Conservation (phyloP, 2,888 invertebrate genomes). For the Nemoura dubitans region DNA sequence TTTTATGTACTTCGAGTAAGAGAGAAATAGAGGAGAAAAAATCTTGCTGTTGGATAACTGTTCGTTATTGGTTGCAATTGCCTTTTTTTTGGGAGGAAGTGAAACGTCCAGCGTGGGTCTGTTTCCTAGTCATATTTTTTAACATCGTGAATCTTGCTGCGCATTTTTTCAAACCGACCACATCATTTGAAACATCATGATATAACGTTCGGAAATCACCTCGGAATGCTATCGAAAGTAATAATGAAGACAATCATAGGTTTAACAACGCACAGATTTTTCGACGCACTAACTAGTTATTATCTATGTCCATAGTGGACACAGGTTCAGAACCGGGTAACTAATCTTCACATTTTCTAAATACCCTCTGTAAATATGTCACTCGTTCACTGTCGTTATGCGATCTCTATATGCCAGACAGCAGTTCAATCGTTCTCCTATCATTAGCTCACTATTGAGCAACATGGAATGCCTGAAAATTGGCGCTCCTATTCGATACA, state of each 20-base stretch:
- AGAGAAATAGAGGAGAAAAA: not conserved
- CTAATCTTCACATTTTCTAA: too few relatives aligned
- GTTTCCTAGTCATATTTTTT: not conserved
- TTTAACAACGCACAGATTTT: too few relatives aligned
- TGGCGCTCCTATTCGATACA: not conserved
- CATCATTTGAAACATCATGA: not conserved
- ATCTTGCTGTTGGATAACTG: not conserved
- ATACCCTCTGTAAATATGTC: not conserved
- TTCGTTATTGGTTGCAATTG: not conserved
- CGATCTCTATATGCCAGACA: not conserved
- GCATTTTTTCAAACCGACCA: not conserved
- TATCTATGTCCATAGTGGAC: too few relatives aligned
- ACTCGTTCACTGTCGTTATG: not conserved
- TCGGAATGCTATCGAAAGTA: too few relatives aligned
- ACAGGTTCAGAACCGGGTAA: too few relatives aligned
- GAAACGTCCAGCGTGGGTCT: not conserved
- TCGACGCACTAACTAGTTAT: too few relatives aligned
- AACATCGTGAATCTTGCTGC: not conserved
- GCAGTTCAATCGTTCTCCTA: not conserved
- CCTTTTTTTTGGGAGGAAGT: not conserved
- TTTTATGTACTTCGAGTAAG: not conserved
- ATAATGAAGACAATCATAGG: too few relatives aligned
- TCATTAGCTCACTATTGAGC: not conserved
- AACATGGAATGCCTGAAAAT: not conserved
- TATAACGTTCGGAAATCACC: not conserved